phyloP scores from a whole-genome alignment of 2,888 invertebrate species.

The Diarsia mendica region DNA sequence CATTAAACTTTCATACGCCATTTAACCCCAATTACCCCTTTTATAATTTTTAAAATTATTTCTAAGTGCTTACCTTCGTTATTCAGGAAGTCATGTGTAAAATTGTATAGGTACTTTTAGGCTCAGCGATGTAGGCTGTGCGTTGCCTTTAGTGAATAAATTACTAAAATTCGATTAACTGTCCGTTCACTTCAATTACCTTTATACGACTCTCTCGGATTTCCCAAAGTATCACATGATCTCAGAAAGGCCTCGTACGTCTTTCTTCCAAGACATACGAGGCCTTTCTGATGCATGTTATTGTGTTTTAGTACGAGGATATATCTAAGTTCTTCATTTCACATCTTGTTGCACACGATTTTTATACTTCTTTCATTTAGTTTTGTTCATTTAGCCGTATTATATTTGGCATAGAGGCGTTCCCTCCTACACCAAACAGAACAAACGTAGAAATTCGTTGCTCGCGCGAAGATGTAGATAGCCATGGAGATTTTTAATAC shows the following conservation, averaged over 20 bases:
- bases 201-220: neutral
- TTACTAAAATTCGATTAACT: neutral
- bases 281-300: no score
- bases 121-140: neutral
- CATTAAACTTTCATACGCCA: neutral
- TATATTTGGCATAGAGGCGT: no score
- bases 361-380: neutral
- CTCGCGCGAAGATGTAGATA: neutral
- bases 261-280: no score
- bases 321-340: neutral
- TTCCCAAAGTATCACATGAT: neutral
- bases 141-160: neutral
- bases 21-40: neutral
- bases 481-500: neutral
- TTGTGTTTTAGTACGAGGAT: neutral
- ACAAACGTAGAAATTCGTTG: neutral
- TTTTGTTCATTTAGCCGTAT: neutral
- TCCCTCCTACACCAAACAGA: neutral
- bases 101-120: neutral
- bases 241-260: neutral
- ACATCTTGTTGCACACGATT: neutral
- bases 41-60: no score
- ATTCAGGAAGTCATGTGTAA: neutral
- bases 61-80: neutral
- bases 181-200: neutral